Conservation (phyloP, 64 coral and sea anemone species). For the Dendrophyllia cribrosa region DNA sequence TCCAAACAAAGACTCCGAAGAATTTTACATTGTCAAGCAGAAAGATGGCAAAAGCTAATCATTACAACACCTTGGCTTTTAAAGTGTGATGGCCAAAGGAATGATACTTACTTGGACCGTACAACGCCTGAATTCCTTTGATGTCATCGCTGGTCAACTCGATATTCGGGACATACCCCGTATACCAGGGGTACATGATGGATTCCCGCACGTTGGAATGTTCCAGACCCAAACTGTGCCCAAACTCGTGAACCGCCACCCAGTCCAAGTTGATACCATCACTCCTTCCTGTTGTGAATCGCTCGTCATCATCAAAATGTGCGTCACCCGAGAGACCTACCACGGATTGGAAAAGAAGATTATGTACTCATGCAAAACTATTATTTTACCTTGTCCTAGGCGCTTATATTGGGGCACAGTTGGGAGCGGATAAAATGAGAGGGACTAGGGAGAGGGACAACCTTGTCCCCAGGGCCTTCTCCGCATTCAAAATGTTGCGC, state of each 20-base stretch:
- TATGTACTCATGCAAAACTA: neutral
- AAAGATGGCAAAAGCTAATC: too few species aligned
- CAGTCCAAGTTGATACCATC: constrained; percentile 67
- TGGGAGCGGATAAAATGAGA: too few species aligned
- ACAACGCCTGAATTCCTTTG: constrained; percentile 40
- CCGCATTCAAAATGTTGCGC: too few species aligned
- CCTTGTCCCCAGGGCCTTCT: too few species aligned
- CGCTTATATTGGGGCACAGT: too few species aligned
- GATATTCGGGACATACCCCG: constrained; percentile 30
- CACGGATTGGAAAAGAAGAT: neutral
- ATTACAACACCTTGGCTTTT: too few species aligned
- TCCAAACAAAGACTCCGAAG: too few species aligned
- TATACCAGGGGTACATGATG: constrained; percentile 71
- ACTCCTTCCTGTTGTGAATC: constrained; percentile 4
- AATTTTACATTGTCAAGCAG: too few species aligned
- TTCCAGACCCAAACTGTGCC: constrained; percentile 73
- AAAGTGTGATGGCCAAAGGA: too few species aligned
- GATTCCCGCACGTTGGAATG: constrained; percentile 46
- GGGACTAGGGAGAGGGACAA: too few species aligned
- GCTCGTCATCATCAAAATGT: constrained; percentile 72
- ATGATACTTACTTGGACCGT: constrained; percentile 29
- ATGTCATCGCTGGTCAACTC: constrained; percentile 38
- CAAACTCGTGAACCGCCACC: constrained; percentile 78
- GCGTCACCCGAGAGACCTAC: constrained; percentile 61
- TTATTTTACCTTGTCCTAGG: too few species aligned